These are phyloP conservation scores for Progne subis DNA, from an alignment of 2,113 vertebrate species.

Conservation along the genomic window DNA sequence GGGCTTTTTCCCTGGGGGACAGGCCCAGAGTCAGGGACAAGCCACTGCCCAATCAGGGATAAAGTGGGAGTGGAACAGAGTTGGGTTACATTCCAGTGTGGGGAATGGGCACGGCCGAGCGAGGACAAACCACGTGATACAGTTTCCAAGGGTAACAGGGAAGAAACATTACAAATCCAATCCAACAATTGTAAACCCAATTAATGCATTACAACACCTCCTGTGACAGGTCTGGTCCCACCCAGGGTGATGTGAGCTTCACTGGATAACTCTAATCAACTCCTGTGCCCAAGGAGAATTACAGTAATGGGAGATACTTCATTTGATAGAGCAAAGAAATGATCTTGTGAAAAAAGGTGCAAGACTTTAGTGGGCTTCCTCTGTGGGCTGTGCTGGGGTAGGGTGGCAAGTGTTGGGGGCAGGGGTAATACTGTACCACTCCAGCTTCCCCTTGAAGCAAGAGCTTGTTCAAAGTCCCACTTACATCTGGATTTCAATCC, in stretches of 20 bases:
- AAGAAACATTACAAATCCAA: no score
- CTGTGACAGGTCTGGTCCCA: not conserved
- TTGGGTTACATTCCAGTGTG: no score
- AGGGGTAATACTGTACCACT: not conserved
- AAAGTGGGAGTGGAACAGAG: no score
- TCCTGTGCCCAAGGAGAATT: not conserved
- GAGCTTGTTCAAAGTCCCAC: not conserved
- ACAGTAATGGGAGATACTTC: not conserved
- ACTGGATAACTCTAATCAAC: not conserved
- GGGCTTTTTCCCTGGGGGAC: no score
- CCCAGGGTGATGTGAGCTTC: not conserved
- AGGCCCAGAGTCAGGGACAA: no score
- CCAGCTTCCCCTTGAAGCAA: not conserved
- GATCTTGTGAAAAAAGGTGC: rapidly evolving
- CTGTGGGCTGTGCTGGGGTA: not conserved
- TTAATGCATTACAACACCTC: not conserved
- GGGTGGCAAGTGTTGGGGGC: rapidly evolving
- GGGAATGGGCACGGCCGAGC: no score
- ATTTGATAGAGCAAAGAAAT: not conserved
- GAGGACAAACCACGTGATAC: no score
- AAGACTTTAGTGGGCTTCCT: not conserved
- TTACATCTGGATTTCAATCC: not conserved
- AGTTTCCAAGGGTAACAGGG: no score
- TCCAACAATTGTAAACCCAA: no score
- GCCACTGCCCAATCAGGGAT: no score